Base-by-base conservation (phyloP, 1,140 invertebrate species). In the Pseudoatta argentina region DNA sequence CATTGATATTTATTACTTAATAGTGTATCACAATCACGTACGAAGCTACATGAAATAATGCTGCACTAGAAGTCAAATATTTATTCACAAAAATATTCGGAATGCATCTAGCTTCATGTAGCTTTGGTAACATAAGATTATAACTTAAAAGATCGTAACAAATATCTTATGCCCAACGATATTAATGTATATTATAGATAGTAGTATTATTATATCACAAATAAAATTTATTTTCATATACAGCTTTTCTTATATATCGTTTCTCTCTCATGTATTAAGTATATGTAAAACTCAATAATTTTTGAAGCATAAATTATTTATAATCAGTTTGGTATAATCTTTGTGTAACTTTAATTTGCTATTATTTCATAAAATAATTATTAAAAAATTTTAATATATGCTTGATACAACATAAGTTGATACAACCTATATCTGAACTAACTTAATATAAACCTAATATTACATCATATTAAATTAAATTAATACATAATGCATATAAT, bases 1-100 rank as follows among this genome's bases (percentile, higher is more conserved):
- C 6, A 82, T 55, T 76, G 69, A 85, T 16, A 14, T 59, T 86
- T 85, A 87, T 85, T 77, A 78, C 81, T 66, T 78, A 77, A 88
- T 34, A 72, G 59, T 16, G 63, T 90, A 90, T 90, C 83, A 90
- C 89, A 88, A 91, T 90, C 48, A 75, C 53, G 55, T 63, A 34
- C 10, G 24, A 55, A 59, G 69, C 83, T 86, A 86, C 78, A 78
- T 83, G 59, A 86, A 85, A 78, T 66, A 85, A 90, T 86, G 63
- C 66, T 30, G 30, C 30, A 30, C 3, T 3, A 72, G 16, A 64
- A 39, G 10, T 73, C 83, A 83, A 24, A 66, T 64, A 87, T 87
- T 89, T 89, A 82, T 89, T 87, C 73, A 89, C 88, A 89, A 64
- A 59, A 51, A 81, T 89, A 87, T 87, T 87, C 21, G 27, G 7